Conservation (phyloP, 2,797 vertebrate species). For the Craterocephalus amniculus region DNA sequence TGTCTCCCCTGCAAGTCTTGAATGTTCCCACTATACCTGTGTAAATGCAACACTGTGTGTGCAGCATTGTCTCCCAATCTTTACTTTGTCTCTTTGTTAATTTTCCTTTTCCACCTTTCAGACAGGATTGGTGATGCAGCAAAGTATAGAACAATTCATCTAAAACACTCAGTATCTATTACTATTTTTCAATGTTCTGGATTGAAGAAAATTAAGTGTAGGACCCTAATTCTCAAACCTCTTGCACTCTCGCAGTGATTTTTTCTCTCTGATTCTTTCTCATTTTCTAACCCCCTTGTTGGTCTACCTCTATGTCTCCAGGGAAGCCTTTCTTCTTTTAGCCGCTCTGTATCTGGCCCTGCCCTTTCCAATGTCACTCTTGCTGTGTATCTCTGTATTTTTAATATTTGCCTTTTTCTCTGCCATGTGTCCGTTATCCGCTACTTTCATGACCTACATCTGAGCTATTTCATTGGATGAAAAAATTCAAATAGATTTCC, state of each 20-base stretch:
- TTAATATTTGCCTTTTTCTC: conserved; percentile 41
- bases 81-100: not conserved
- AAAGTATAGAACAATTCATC: not conserved
- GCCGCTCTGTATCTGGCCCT: conserved; percentile 65
- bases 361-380: conserved; percentile 72
- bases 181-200: not conserved
- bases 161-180: not conserved
- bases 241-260: conserved; percentile 21
- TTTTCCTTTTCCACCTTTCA: not conserved
- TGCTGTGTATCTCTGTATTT: conserved; percentile 39
- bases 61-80: not conserved
- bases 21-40: not conserved
- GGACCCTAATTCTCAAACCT: conserved; percentile 27
- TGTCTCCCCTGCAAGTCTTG: not conserved
- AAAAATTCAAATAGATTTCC: conserved; percentile 30
- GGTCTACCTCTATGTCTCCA: conserved; percentile 50
- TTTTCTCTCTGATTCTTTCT: conserved; percentile 34
- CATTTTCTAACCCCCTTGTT: conserved; percentile 45
- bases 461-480: conserved; percentile 24
- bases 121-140: not conserved
- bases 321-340: conserved; percentile 72
- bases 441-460: conserved; percentile 19
- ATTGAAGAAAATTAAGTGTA: conserved; percentile 33
- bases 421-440: conserved; percentile 29
- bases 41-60: not conserved